Evolutionary conservation across 2,888 invertebrate genomes (phyloP).

Genomic region (Notocelia uddmanniana): DNA sequence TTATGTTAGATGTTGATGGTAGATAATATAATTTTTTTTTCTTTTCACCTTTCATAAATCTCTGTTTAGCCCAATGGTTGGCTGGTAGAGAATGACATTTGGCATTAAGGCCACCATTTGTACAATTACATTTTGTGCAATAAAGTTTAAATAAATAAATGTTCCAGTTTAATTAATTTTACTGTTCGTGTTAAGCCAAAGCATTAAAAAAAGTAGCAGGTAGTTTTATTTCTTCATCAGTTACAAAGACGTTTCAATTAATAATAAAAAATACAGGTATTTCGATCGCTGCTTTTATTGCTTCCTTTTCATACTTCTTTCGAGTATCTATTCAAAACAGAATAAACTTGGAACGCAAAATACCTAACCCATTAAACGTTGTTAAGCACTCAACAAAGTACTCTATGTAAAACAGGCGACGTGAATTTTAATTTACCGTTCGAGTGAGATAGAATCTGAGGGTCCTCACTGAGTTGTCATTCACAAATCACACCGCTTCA

Average conservation of each 20-base stretch:
- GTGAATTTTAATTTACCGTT: slow-evolving; percentile 34
- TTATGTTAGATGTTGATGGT: too few relatives aligned
- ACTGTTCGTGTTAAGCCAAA: too few relatives aligned
- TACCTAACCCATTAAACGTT: slow-evolving; percentile 24
- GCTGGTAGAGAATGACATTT: too few relatives aligned
- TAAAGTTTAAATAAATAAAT: too few relatives aligned
- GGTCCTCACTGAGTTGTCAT: slow-evolving; percentile 3
- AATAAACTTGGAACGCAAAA: slow-evolving; percentile 2
- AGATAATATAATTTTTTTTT: too few relatives aligned
- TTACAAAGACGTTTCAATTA: neutral
- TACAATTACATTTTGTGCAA: too few relatives aligned
- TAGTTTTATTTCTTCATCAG: neutral
- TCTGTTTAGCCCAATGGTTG: too few relatives aligned
- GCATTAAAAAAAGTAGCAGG: neutral
- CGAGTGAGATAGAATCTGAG: slow-evolving; percentile 30
- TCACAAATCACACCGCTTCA: neutral
- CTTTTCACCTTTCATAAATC: too few relatives aligned
- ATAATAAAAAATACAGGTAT: neutral
- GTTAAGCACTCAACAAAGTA: slow-evolving; percentile 21
- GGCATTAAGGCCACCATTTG: too few relatives aligned
- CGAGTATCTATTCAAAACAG: neutral
- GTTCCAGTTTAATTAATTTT: too few relatives aligned
- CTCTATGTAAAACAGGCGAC: slow-evolving; percentile 28
- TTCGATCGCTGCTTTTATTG: neutral
- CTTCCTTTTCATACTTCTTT: neutral